phyloP scores from a whole-genome alignment of 2,113 vertebrate species.

The Phylloscopus trochilus region DNA sequence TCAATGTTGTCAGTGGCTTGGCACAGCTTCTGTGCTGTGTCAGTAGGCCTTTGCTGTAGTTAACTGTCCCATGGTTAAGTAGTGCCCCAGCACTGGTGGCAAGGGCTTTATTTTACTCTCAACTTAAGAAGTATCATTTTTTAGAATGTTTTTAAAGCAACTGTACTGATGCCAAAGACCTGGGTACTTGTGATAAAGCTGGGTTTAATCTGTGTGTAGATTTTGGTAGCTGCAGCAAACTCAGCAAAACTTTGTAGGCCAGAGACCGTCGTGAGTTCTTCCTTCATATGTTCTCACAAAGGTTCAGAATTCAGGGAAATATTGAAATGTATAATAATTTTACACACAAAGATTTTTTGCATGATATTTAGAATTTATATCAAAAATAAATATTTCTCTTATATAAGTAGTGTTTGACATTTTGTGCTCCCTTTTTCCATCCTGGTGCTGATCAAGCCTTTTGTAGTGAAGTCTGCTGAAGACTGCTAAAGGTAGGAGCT shows the following conservation, averaged over 20 bases:
- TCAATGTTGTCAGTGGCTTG: rapidly evolving
- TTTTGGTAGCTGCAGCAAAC: neutral
- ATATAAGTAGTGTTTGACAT: neutral
- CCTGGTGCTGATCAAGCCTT: neutral
- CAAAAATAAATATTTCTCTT: neutral
- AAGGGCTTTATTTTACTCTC: neutral
- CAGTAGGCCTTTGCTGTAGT: neutral
- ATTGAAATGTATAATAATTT: neutral
- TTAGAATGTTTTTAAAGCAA: neutral
- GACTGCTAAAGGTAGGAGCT: neutral
- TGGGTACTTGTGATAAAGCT: neutral
- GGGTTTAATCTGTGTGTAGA: neutral
- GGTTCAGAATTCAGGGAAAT: neutral
- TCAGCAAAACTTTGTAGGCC: neutral
- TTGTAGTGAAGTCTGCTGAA: neutral
- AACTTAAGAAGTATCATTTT: neutral
- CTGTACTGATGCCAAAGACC: neutral
- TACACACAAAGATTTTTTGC: neutral
- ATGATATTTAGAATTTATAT: neutral
- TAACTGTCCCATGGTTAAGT: neutral
- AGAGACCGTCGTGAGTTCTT: neutral
- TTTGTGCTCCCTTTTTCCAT: neutral
- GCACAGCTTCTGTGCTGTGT: neutral
- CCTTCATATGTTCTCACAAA: neutral
- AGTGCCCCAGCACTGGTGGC: neutral